These are phyloP conservation scores for Trachelus stipa DNA, from an alignment of 2,888 invertebrate genomes.

Conservation along the genomic window DNA sequence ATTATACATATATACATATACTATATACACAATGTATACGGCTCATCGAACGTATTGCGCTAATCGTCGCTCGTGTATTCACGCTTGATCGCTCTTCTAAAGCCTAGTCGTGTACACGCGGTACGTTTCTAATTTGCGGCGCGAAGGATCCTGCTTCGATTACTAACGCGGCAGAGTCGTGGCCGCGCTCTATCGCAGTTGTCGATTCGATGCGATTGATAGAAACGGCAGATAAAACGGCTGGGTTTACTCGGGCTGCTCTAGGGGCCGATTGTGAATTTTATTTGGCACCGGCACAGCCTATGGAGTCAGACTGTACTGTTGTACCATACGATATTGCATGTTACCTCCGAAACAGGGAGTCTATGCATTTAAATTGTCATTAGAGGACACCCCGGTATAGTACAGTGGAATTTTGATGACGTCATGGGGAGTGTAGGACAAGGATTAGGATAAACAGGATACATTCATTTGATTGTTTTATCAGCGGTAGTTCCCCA, in stretches of 20 bases:
- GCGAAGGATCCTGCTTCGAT: neutral
- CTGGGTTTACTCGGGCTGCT: slow-evolving; percentile 22
- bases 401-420: neutral
- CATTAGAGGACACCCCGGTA: slow-evolving; percentile 32
- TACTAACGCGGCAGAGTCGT: neutral
- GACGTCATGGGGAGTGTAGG: neutral
- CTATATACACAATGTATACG: neutral
- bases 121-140: neutral
- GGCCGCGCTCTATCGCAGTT: neutral
- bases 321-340: neutral
- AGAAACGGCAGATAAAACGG: slow-evolving; percentile 17
- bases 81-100: neutral
- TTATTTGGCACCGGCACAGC: slow-evolving; percentile 29
- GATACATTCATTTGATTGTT: neutral
- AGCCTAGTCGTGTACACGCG: neutral
- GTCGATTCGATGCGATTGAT: slow-evolving; percentile 16
- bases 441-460: neutral
- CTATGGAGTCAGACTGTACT: neutral
- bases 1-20: too few relatives aligned
- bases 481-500: neutral
- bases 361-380: slow-evolving; percentile 52
- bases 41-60: neutral
- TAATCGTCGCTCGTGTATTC: neutral
- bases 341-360: slow-evolving; percentile 32
- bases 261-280: slow-evolving; percentile 31